A percentile compares a stretch with the other conserved stretches of the same genome.
Evolutionary conservation across 2,888 invertebrate genomes (phyloP).

Genomic region (Theristus sp.): DNA sequence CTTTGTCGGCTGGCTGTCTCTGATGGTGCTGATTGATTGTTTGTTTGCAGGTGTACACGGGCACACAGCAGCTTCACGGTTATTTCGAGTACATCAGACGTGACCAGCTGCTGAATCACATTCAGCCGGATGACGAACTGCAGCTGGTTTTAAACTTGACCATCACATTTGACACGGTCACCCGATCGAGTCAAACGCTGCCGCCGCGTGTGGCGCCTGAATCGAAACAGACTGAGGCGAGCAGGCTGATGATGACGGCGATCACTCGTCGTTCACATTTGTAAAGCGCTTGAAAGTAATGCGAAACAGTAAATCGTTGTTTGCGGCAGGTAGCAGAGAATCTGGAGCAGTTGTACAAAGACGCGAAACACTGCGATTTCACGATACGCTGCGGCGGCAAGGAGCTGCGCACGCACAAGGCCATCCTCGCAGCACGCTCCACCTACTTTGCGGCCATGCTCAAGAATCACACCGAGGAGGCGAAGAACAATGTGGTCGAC

Average conservation of each 20-base stretch:
- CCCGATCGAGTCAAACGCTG: neutral
- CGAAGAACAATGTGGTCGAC: conserved; percentile 12
- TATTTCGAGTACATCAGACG: conserved; percentile 28
- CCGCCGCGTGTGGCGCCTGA: conserved; percentile 8
- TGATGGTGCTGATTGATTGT: too few relatives aligned
- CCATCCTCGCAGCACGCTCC: conserved; percentile 12
- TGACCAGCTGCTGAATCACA: conserved; percentile 17
- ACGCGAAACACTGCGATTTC: conserved; percentile 20
- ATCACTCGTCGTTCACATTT: too few relatives aligned
- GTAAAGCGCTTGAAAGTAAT: too few relatives aligned
- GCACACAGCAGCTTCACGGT: conserved; percentile 24
- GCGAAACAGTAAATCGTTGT: too few relatives aligned
- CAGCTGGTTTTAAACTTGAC: conserved; percentile 20
- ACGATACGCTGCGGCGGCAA: conserved; percentile 15
- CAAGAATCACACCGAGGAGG: conserved; percentile 20
- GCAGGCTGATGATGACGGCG: too few relatives aligned
- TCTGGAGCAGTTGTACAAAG: conserved; percentile 15
- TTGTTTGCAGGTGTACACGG: conserved; percentile 18
- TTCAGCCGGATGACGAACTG: conserved; percentile 20
- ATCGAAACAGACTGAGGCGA: conserved; percentile 12
- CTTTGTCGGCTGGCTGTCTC: too few relatives aligned
- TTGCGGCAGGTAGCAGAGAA: conserved; percentile 18
- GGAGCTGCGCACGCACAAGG: conserved; percentile 10
- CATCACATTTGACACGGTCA: conserved; percentile 21
- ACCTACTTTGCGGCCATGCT: conserved; percentile 18